These are phyloP conservation scores for Pygathrix nemaeus DNA, from an alignment of 2,113 vertebrate species.

Conservation along the genomic window DNA sequence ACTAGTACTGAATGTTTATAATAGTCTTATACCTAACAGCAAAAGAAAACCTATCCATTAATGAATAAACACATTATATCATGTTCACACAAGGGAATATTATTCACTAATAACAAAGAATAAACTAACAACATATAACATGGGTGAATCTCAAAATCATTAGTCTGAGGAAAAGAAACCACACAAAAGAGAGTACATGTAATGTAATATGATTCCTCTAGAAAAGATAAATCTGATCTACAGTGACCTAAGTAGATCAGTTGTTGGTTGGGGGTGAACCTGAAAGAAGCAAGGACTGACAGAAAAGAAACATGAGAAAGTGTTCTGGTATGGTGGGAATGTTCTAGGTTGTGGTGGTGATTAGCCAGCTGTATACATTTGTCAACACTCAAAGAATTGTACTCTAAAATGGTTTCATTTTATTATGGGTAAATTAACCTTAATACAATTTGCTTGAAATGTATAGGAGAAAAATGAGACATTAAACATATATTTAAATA, in stretches of 20 bases:
- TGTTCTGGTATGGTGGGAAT: not conserved
- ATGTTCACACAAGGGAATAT: not conserved
- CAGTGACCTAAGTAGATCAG: not conserved
- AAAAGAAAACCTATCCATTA: not conserved
- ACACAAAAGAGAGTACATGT: not conserved
- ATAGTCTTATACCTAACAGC: not conserved
- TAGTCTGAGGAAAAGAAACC: not conserved
- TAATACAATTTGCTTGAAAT: not conserved
- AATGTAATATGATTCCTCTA: not conserved
- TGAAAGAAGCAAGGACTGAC: not conserved
- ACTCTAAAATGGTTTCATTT: not conserved
- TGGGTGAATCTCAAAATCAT: not conserved
- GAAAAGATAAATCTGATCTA: not conserved
- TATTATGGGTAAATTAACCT: not conserved
- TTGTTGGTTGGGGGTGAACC: not conserved
- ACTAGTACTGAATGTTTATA: not conserved
- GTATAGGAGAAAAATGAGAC: not conserved
- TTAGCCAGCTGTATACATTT: not conserved
- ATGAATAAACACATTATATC: not conserved
- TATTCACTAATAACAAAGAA: not conserved
- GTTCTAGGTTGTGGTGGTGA: not conserved
- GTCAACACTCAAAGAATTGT: not conserved
- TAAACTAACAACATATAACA: not conserved
- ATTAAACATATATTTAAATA: not conserved
- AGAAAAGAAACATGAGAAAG: not conserved